phyloP scores from a whole-genome alignment of 2,797 vertebrate genomes.

The Xerus rutilus region DNA sequence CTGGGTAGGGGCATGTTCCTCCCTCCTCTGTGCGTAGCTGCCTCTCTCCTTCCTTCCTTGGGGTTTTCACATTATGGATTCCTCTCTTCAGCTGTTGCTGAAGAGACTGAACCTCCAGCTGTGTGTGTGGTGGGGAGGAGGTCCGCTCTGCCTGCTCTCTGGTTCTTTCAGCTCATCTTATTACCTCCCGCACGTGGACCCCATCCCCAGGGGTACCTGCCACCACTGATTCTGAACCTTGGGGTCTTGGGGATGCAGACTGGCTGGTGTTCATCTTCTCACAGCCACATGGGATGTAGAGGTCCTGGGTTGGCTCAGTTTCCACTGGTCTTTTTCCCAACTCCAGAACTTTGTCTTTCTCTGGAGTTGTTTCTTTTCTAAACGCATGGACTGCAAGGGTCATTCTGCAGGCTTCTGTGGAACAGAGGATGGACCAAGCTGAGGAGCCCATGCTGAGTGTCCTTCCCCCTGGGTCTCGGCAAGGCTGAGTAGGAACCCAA shows the following conservation, averaged over 20 bases:
- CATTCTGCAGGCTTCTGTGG: neutral
- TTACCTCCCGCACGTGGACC: fast-evolving
- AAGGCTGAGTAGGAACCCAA: neutral
- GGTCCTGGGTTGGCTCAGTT: too few relatives aligned
- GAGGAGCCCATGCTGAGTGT: neutral
- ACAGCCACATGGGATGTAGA: fast-evolving
- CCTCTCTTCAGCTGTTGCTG: neutral
- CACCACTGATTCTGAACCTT: too few relatives aligned
- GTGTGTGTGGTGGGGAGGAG: neutral
- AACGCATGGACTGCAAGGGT: fast-evolving
- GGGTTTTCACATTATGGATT: neutral
- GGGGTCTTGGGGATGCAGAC: neutral
- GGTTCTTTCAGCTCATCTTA: neutral
- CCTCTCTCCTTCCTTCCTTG: too few relatives aligned
- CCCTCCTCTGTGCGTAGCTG: neutral
- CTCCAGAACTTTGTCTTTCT: too few relatives aligned
- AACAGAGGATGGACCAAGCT: neutral
- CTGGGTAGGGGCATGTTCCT: fast-evolving
- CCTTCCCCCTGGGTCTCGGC: fast-evolving
- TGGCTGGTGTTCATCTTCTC: neutral
- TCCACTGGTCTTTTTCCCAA: neutral
- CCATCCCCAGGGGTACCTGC: neutral
- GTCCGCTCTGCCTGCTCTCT: neutral
- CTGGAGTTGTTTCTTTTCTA: neutral
- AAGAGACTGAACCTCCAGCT: neutral